Evolutionary conservation across 2,888 invertebrate genomes (phyloP).

Genomic region (Ophonus ardosiacus): DNA sequence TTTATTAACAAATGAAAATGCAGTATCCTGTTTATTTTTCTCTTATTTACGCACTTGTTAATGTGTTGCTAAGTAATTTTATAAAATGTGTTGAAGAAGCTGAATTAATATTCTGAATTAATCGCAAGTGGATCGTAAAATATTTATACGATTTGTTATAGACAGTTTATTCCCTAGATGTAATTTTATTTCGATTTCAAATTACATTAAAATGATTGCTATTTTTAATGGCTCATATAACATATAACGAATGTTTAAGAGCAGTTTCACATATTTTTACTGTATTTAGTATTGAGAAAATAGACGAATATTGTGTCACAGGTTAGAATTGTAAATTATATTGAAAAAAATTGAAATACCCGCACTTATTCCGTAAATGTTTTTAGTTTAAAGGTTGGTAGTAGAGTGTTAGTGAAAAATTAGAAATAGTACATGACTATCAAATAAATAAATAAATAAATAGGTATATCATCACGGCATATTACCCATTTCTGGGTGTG

Average conservation of each 20-base stretch:
- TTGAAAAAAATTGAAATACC: too few species aligned
- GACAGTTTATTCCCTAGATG: background rate
- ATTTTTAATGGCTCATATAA: background rate
- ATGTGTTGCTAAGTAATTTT: background rate
- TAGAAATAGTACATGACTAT: too few species aligned
- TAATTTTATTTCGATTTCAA: background rate
- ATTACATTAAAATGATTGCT: background rate
- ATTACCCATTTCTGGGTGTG: too few species aligned
- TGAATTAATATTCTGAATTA: constrained; percentile 18
- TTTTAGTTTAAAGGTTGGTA: too few species aligned
- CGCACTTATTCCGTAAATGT: too few species aligned
- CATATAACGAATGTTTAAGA: background rate
- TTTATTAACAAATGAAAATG: constrained; percentile 16
- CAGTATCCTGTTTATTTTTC: constrained; percentile 7
- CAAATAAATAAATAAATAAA: too few species aligned
- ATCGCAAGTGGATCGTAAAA: constrained; percentile 11
- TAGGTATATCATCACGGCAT: too few species aligned
- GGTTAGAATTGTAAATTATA: too few species aligned
- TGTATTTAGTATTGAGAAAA: too few species aligned
- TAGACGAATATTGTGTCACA: too few species aligned
- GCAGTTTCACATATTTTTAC: too few species aligned
- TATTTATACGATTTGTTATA: constrained; percentile 7
- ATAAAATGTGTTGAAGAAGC: background rate
- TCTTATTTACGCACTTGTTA: background rate
- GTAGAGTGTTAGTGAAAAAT: too few species aligned